These are phyloP conservation scores for Lasioglossum leucozonium DNA, from an alignment of 2,888 invertebrate genomes.

Conservation along the genomic window DNA sequence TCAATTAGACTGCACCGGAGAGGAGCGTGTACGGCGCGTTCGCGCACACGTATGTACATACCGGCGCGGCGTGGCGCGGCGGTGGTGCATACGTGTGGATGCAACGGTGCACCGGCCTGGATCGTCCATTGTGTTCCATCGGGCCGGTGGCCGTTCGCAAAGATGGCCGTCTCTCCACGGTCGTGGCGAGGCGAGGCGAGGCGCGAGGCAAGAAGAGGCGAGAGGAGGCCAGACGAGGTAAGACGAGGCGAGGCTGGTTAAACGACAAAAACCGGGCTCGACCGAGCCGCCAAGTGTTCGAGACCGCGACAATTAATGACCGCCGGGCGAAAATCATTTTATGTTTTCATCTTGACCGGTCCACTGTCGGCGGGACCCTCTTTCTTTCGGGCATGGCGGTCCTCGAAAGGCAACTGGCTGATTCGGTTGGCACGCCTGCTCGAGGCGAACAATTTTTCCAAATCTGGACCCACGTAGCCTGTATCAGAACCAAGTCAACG, in stretches of 20 bases:
- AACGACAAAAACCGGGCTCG: conserved; percentile 61
- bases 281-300: conserved; percentile 60
- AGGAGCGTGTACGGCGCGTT: conserved; percentile 71
- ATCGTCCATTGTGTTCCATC: conserved; percentile 70
- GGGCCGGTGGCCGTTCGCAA: conserved; percentile 73
- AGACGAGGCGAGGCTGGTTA: conserved; percentile 52
- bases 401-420: neutral
- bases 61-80: neutral
- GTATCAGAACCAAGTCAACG: neutral
- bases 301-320: conserved; percentile 77
- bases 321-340: conserved; percentile 77
- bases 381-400: conserved; percentile 27
- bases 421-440: neutral
- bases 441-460: neutral
- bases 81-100: conserved; percentile 23
- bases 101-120: conserved; percentile 49
- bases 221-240: neutral
- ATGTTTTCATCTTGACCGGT: conserved; percentile 76
- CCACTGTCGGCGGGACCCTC: conserved; percentile 34
- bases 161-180: conserved; percentile 75
- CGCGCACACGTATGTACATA: conserved; percentile 15
- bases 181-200: conserved; percentile 7
- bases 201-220: conserved; percentile 25
- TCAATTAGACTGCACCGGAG: conserved; percentile 78
- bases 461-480: neutral